Evolutionary conservation across 1,140 invertebrate genomes (phyloP), one percentile per base, ranked within the genome.

Genomic region (Chironomus striatipennis): DNA sequence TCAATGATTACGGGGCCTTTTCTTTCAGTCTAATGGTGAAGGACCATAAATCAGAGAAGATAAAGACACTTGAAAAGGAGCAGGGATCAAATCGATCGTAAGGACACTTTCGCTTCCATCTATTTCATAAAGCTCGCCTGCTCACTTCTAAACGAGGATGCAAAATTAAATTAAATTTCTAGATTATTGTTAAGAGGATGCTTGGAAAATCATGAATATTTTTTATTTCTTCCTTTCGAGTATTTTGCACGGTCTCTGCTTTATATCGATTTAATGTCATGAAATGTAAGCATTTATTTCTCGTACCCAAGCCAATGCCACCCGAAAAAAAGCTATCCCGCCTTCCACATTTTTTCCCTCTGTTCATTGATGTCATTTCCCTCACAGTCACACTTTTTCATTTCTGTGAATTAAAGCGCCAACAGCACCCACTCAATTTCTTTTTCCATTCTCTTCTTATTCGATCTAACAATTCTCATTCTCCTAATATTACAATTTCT

Each of bases 31-130:
- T 34, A 34, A 34, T 34, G 24, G 12, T 15, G n/a, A 57, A 57
- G 47, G 4, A 57, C 47, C 47, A 57, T 57, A 57, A 57, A 57
- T 57, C 47, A 57, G 47, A 15, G 47, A n/a, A 57, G 47, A 57
- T 57, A 57, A 57, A 57, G 12, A 57, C 47, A 57, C 47, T 57
- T 57, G 47, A 57, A 57, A 57, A 57, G 47, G n/a, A 34, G 24
- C 24, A 34, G 24, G 24, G 24, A 34, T 34, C 24, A 34, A 34
- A 34, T 34, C 24, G 24, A 34, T 34, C 24, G 24, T 34, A 34
- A 34, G 24, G 24, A 34, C 24, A 34, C 24, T 34, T 34, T 34
- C 24, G 24, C 5, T 34, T 34, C 24, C 24, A 34, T 34, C 24
- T 34, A 34, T 34, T 34, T 34, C 5, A 34, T 34, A 34, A 34